These are phyloP conservation scores for Octodon degus DNA, from an alignment of 2,113 vertebrate genomes.

Conservation along the genomic window DNA sequence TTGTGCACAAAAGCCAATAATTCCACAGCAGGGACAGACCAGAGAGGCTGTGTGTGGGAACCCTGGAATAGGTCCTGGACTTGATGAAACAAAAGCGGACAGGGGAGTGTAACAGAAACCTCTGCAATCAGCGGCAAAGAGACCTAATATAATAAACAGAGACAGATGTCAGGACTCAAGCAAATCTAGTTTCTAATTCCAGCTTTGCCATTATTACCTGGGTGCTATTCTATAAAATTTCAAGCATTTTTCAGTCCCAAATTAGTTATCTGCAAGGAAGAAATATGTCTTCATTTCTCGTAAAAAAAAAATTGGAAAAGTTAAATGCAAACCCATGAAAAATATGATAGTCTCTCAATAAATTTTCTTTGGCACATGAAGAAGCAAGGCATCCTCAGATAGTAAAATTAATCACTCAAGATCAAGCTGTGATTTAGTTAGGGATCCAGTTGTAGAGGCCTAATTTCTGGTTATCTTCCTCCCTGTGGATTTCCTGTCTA, in stretches of 20 bases:
- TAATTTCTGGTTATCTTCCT: background rate
- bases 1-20: background rate
- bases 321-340: background rate
- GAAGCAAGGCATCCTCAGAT: background rate
- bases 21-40: background rate
- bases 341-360: background rate
- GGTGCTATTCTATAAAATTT: background rate
- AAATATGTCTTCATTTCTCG: slow-evolving; percentile 1
- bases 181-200: background rate
- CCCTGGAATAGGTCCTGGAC: background rate
- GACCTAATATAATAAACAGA: background rate
- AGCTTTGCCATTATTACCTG: background rate
- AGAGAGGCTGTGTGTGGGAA: background rate
- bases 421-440: background rate
- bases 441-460: background rate
- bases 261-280: background rate
- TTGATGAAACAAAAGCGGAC: background rate
- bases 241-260: background rate
- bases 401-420: slow-evolving; percentile 16
- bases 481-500: background rate
- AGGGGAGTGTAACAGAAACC: background rate
- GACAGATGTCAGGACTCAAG: background rate
- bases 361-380: background rate
- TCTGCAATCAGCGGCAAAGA: background rate
- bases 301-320: background rate